Evolutionary conservation across 2,797 vertebrate genomes (phyloP).

Genomic region (Sebastes taczanowskii): DNA sequence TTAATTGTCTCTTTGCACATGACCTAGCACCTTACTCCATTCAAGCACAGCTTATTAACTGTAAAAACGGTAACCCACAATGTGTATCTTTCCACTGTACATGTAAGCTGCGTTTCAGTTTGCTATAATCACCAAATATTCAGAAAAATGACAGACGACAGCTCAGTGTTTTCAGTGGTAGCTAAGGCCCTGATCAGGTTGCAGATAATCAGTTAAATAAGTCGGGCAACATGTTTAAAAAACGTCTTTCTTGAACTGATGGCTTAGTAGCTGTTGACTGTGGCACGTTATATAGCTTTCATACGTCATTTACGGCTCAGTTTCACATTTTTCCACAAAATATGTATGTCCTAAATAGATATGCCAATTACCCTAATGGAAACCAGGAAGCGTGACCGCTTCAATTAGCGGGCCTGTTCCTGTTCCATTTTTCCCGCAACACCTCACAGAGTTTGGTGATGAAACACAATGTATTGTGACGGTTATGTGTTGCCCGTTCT

Average conservation of each 20-base stretch:
- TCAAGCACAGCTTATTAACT: neutral
- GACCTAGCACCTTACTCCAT: neutral
- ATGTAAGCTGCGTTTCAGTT: neutral
- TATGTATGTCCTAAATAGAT: conserved; percentile 79
- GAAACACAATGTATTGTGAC: conserved; percentile 51
- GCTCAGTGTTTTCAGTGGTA: neutral
- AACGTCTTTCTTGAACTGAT: neutral
- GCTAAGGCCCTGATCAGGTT: neutral
- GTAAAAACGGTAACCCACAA: neutral
- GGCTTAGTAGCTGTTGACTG: conserved; percentile 31
- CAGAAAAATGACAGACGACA: neutral
- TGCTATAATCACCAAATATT: neutral
- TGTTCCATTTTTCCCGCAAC: conserved; percentile 67
- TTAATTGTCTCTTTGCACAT: neutral
- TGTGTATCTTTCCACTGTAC: neutral
- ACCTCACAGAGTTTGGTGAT: conserved; percentile 71
- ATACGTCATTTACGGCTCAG: conserved; percentile 73
- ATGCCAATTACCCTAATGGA: conserved; percentile 80
- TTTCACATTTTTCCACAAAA: conserved; percentile 68
- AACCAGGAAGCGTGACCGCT: conserved; percentile 71
- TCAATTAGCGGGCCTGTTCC: conserved; percentile 74
- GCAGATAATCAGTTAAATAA: conserved; percentile 24
- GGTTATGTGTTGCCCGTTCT: conserved; percentile 34
- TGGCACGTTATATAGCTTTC: conserved; percentile 53
- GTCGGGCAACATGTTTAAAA: conserved; percentile 1